A percentile compares a stretch with the other conserved stretches of the same genome.
Evolutionary conservation across 2,797 vertebrate genomes (phyloP).

Genomic region (Darevskia nairensis): DNA sequence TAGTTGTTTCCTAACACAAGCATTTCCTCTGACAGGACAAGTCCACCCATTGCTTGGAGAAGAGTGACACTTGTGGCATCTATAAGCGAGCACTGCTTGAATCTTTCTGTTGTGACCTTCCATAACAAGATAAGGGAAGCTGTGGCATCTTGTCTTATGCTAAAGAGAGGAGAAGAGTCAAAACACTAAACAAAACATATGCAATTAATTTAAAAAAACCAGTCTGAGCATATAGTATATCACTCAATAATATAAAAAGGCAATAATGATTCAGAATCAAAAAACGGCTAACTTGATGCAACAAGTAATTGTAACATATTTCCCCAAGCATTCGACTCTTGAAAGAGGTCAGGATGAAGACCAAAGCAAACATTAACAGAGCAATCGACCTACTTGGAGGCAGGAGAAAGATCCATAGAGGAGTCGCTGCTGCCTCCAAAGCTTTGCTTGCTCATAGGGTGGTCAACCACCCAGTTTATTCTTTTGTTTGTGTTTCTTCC

Average conservation of each 20-base stretch:
- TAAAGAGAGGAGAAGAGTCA: slow-evolving; percentile 52
- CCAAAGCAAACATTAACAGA: background rate
- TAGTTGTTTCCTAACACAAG: slow-evolving; percentile 92
- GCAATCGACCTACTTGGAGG: background rate
- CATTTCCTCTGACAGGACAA: slow-evolving; percentile 89
- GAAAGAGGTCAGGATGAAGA: background rate
- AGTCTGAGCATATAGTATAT: background rate
- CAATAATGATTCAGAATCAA: background rate
- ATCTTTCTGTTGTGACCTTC: slow-evolving; percentile 89
- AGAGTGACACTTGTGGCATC: slow-evolving; percentile 89
- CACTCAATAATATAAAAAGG: slow-evolving; percentile 5
- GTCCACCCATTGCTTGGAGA: slow-evolving; percentile 87
- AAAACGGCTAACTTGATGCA: slow-evolving; percentile 7
- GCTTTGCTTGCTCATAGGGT: too few relatives aligned
- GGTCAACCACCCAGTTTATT: too few relatives aligned
- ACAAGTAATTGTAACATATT: background rate
- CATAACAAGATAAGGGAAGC: slow-evolving; percentile 89
- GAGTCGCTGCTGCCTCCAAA: too few relatives aligned
- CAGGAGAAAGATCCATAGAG: too few relatives aligned
- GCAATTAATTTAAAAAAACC: background rate
- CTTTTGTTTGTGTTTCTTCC: too few relatives aligned
- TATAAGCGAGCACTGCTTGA: slow-evolving; percentile 90
- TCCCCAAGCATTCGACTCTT: background rate
- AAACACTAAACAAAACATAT: slow-evolving; percentile 1
- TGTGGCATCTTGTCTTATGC: slow-evolving; percentile 82